Percentiles rank a stretch among this genome's conserved stretches.
phyloP scores from a whole-genome alignment of 2,113 vertebrate species.

The Vanacampus margaritifer region DNA sequence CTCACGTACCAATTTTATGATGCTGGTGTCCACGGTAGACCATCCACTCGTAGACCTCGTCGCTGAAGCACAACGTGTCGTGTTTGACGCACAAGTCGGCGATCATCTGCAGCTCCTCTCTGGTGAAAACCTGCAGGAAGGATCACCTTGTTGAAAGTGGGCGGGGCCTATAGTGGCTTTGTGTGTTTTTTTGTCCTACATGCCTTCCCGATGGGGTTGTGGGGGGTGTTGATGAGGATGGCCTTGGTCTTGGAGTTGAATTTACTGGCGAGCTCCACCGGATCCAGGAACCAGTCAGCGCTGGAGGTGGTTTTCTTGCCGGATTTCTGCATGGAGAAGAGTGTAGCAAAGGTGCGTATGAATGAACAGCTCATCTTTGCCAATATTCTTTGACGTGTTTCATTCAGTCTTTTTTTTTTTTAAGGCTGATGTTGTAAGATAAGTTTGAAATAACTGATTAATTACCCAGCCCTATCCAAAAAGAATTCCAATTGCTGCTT shows the following conservation, averaged over 20 bases:
- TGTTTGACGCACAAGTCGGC: conserved; percentile 90
- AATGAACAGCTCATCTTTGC: too few species aligned
- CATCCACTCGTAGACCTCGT: conserved; percentile 97
- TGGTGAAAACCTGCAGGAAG: conserved; percentile 79
- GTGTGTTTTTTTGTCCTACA: not conserved
- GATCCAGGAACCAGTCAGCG: conserved; percentile 86
- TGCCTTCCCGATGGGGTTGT: conserved; percentile 94
- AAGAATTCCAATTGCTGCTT: conserved; percentile 58
- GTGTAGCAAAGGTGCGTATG: not conserved
- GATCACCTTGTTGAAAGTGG: not conserved
- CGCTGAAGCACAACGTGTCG: conserved; percentile 91
- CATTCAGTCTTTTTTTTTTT: too few species aligned
- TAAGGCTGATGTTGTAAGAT: too few species aligned
- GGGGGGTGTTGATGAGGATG: conserved; percentile 91
- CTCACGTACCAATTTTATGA: conserved; percentile 84
- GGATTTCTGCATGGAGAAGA: conserved; percentile 63
- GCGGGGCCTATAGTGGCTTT: not conserved
- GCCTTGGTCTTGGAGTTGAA: conserved; percentile 94
- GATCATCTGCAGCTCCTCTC: conserved; percentile 86
- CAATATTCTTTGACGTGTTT: too few species aligned
- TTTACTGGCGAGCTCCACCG: conserved; percentile 85
- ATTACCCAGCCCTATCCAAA: not conserved
- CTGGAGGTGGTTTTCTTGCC: conserved; percentile 70
- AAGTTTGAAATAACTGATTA: too few species aligned
- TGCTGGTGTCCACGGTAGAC: conserved; percentile 86